A percentile compares a stretch with the other conserved stretches of the same genome.
Conservation (phyloP, 2,888 invertebrate species). For the Lissocephala sabroskyi region DNA sequence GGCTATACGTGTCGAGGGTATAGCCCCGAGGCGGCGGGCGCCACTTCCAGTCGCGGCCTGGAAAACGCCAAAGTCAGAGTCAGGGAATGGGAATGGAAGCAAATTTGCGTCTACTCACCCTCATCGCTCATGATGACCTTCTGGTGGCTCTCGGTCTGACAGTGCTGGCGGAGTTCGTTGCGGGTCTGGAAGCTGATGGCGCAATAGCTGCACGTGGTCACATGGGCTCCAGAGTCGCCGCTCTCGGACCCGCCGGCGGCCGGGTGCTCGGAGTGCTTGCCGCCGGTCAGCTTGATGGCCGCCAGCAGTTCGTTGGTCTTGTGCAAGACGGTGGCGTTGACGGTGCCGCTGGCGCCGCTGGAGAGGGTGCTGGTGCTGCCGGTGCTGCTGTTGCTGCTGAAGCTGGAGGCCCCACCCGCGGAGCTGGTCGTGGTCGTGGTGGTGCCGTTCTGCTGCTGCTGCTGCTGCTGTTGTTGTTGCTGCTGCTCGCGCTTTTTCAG, state of each 20-base stretch:
- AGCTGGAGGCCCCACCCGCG: slow-evolving; percentile 25
- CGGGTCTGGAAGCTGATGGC: slow-evolving; percentile 75
- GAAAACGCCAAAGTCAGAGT: not conserved
- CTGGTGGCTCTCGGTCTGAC: slow-evolving; percentile 78
- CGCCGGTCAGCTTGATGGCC: slow-evolving; percentile 62
- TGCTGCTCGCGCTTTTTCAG: slow-evolving; percentile 62
- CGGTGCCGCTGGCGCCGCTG: slow-evolving; percentile 32
- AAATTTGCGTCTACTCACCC: slow-evolving; percentile 66
- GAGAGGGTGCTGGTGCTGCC: slow-evolving; percentile 49
- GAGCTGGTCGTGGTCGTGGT: slow-evolving; percentile 21
- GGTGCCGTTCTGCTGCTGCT: slow-evolving; percentile 30
- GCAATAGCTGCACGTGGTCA: slow-evolving; percentile 75
- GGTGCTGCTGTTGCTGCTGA: slow-evolving; percentile 53
- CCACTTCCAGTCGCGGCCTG: slow-evolving; percentile 78
- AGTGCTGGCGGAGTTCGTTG: slow-evolving; percentile 75
- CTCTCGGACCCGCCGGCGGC: slow-evolving; percentile 5
- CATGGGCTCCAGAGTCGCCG: slow-evolving; percentile 28
- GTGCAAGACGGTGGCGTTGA: slow-evolving; percentile 22
- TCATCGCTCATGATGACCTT: slow-evolving; percentile 81
- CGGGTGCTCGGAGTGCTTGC: slow-evolving; percentile 30
- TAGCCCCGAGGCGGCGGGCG: slow-evolving; percentile 81
- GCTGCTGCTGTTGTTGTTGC: slow-evolving; percentile 37
- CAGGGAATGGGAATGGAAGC: too few species aligned
- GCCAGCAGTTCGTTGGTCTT: slow-evolving; percentile 65
- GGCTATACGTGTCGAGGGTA: slow-evolving; percentile 77